phyloP scores from a whole-genome alignment of 53 echinoderm and acorn worm genomes.

The Echinometra lucunter region DNA sequence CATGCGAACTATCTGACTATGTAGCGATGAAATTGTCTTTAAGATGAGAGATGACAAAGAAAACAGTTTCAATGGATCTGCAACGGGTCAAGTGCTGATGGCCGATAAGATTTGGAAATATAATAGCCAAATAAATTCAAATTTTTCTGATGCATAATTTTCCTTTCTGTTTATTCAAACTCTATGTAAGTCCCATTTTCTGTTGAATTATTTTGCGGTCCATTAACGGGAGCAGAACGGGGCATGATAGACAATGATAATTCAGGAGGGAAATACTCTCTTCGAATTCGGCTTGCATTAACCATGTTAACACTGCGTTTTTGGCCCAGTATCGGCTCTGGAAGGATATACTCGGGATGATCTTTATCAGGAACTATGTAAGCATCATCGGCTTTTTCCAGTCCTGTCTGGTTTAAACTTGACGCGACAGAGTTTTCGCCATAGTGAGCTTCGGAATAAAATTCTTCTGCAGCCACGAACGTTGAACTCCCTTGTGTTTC shows the following conservation, averaged over 20 bases:
- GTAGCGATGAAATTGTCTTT: too few species aligned
- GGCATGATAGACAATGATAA: neutral
- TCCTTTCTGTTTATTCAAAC: neutral
- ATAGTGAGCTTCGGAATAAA: neutral
- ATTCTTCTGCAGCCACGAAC: neutral
- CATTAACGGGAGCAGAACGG: neutral
- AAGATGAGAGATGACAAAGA: too few species aligned
- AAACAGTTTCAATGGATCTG: too few species aligned
- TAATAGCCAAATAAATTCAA: too few species aligned
- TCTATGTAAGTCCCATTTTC: neutral
- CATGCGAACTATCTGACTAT: too few species aligned
- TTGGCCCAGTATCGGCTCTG: too few species aligned
- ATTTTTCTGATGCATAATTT: too few species aligned
- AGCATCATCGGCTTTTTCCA: neutral
- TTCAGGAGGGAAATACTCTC: neutral
- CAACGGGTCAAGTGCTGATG: too few species aligned
- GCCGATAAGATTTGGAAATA: too few species aligned
- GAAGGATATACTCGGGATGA: neutral
- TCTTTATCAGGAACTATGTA: neutral
- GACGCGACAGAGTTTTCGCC: neutral
- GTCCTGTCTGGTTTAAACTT: neutral
- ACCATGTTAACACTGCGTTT: too few species aligned
- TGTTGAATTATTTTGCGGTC: neutral
- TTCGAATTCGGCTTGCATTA: too few species aligned
- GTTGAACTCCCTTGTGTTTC: neutral